A percentile compares a stretch with the other conserved stretches of the same genome.
Evolutionary conservation across 2,797 vertebrate genomes (phyloP).

Genomic region (Pipistrellus pipistrellus): DNA sequence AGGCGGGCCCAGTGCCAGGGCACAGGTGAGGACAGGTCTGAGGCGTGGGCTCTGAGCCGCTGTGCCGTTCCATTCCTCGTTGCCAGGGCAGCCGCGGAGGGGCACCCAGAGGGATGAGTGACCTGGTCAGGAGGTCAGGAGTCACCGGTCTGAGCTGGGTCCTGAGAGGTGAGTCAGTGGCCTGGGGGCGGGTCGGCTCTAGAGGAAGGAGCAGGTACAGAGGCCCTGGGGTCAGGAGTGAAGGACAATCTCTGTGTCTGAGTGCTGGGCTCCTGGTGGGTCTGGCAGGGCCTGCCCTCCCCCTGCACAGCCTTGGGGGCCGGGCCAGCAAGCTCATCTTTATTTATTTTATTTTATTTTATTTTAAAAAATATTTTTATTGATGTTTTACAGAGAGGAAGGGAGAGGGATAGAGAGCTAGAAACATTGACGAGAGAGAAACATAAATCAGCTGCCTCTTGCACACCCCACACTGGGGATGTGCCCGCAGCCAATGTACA

Average conservation of each 20-base stretch:
- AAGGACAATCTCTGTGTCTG: background rate
- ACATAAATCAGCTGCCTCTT: no score
- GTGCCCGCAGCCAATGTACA: no score
- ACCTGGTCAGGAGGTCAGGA: background rate
- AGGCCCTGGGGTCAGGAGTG: background rate
- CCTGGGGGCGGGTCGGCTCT: background rate
- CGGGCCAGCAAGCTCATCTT: background rate
- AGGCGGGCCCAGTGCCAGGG: background rate
- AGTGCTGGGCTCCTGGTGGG: background rate
- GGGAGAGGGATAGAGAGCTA: no score
- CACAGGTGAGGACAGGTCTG: background rate
- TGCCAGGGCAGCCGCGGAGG: background rate
- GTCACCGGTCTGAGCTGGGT: background rate
- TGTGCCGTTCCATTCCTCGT: background rate
- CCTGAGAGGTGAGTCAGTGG: background rate
- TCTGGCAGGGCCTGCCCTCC: background rate
- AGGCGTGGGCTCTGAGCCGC: background rate
- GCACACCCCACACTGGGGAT: no score
- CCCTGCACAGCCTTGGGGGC: background rate
- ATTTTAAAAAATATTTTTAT: no score
- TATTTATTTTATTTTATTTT: background rate
- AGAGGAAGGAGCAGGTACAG: background rate
- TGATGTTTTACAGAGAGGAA: no score
- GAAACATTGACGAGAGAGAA: no score
- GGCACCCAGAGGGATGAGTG: background rate